phyloP scores from a whole-genome alignment of 2,113 vertebrate genomes.

The Melanocharis versteri region DNA sequence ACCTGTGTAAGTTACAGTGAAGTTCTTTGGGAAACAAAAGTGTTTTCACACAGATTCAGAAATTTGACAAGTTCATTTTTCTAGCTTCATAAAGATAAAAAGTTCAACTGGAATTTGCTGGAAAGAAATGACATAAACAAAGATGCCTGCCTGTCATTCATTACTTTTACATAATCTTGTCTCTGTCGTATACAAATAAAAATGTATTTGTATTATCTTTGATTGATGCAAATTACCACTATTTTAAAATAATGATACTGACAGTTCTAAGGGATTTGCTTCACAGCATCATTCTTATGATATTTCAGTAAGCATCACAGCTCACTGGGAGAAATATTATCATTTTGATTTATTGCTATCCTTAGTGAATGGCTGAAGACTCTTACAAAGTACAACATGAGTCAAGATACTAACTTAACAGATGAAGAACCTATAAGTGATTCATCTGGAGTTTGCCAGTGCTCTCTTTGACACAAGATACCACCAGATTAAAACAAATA shows the following conservation, averaged over 20 bases:
- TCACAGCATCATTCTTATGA: neutral
- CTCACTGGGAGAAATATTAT: neutral
- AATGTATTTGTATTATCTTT: neutral
- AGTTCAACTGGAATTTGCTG: neutral
- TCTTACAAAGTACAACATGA: neutral
- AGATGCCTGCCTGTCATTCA: neutral
- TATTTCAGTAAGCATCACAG: neutral
- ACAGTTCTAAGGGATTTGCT: neutral
- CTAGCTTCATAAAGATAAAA: neutral
- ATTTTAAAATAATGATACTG: neutral
- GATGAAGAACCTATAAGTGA: neutral
- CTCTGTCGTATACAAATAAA: neutral
- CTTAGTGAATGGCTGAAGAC: neutral
- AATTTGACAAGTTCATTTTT: neutral
- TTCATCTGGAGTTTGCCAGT: neutral
- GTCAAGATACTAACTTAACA: neutral
- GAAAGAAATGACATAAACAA: neutral
- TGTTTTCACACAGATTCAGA: neutral
- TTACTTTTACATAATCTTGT: neutral
- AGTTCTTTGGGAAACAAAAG: neutral
- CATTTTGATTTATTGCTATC: constrained; percentile 6
- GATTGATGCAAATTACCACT: neutral
- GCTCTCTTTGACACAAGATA: neutral
- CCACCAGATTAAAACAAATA: neutral
- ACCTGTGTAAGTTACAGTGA: neutral